Conservation (phyloP, 1,140 invertebrate genomes). For the Sminthurides bifidus region DNA sequence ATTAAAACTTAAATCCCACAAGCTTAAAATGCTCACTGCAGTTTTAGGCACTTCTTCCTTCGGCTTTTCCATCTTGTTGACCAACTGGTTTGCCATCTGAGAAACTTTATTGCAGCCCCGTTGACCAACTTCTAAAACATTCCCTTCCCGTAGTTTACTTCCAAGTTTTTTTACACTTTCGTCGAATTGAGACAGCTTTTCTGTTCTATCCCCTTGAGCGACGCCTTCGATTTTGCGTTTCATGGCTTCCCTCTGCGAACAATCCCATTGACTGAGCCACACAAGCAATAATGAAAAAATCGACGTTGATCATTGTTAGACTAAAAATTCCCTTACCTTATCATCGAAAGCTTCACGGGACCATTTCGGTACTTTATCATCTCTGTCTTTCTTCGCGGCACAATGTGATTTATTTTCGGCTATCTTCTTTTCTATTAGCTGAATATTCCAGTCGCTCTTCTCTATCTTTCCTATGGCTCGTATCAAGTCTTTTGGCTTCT, state of each 20-base stretch:
- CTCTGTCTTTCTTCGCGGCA: conserved; percentile 48
- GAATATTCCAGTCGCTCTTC: conserved; percentile 82
- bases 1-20: background rate
- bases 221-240: conserved; percentile 59
- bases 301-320: background rate
- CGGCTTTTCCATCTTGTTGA: conserved; percentile 45
- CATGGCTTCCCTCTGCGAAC: conserved; percentile 58
- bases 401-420: conserved; percentile 55
- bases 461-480: conserved; percentile 80
- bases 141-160: conserved; percentile 66
- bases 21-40: conserved; percentile 9
- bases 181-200: conserved; percentile 47
- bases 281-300: background rate
- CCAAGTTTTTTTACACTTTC: conserved; percentile 64
- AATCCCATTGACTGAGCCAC: conserved; percentile 2
- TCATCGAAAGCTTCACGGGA: conserved; percentile 59
- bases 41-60: conserved; percentile 12
- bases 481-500: conserved; percentile 73
- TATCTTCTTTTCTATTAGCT: conserved; percentile 80
- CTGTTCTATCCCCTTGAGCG: conserved; percentile 2
- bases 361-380: conserved; percentile 80
- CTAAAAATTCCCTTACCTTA: conserved; percentile 33
- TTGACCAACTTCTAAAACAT: conserved; percentile 49
- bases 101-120: conserved; percentile 73
- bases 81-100: conserved; percentile 66